Evolutionary conservation across 2,113 vertebrate species (phyloP).

Genomic region (Loxodonta africana): DNA sequence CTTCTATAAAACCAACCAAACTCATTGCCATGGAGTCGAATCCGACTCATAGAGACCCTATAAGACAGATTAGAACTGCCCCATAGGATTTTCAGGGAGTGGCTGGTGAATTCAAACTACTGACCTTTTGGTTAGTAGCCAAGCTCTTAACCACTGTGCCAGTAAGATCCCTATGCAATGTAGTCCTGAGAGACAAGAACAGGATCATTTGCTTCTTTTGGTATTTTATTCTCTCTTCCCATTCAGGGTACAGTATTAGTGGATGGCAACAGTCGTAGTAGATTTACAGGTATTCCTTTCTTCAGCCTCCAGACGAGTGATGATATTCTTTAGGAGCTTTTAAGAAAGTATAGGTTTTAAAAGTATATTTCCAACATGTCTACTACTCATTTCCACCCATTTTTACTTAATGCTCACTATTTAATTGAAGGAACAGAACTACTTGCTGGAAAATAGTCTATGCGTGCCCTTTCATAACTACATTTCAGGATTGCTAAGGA

Average conservation of each 20-base stretch:
- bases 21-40: too few relatives aligned
- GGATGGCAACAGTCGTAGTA: neutral
- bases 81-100: too few relatives aligned
- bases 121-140: too few relatives aligned
- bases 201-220: neutral
- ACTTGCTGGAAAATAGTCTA: neutral
- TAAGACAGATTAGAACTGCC: too few relatives aligned
- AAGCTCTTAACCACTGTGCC: too few relatives aligned
- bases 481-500: neutral
- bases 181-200: neutral
- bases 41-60: too few relatives aligned
- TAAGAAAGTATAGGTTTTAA: neutral
- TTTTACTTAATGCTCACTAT: neutral
- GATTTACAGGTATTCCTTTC: neutral
- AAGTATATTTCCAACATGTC: neutral
- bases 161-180: neutral
- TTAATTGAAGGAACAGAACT: neutral
- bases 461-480: neutral
- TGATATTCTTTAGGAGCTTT: neutral
- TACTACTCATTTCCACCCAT: neutral
- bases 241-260: neutral
- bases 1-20: neutral
- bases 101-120: too few relatives aligned
- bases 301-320: neutral
- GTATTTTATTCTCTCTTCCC: neutral